Evolutionary conservation across 2,797 vertebrate genomes (phyloP), one percentile per base, ranked within the genome.

Genomic region (Acanthiza pusilla): DNA sequence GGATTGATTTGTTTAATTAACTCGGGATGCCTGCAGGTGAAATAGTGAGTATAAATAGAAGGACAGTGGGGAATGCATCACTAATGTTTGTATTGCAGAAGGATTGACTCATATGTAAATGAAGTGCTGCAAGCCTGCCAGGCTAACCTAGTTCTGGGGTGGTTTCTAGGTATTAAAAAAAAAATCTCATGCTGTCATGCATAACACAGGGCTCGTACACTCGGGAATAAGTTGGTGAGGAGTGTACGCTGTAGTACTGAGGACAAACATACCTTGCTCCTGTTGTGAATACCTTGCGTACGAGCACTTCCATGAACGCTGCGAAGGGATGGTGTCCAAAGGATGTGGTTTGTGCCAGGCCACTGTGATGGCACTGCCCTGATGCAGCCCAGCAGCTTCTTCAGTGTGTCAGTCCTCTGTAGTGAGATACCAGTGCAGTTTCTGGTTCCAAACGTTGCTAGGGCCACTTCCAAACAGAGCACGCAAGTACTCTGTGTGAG

Each of bases 1-100:
- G 94, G 91, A 96, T 96, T 95, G 96, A 96, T 97, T 95, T 94
- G 91, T 95, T 97, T 96, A 96, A 97, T 96, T 97, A 97, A 96
- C 96, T 96, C 0, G 60, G 91, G 89, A 96, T 97, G 93, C 96
- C 96, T 95, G 87, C 91, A 94, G 96, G 95, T 97, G 94, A 97
- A 96, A 96, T 90, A 94, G 94, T 79, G 91, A 91, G 38, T 96
- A 96, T 95, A 97, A 96, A 95, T 97, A 97, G 92, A 93, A 95
- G 93, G 94, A 96, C 96, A 96, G 94, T 84, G 94, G 89, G 92
- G 92, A 96, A 94, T 90, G 92, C 91, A 97, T 96, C 70, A 63
- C 83, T 93, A 67, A 84, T 96, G 95, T 96, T 96, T 94, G 95
- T 94, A 88, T 97, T 95, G 94, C 96, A 96, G 94, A 73, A 95